These are phyloP conservation scores for Chaunax sp. DNA, from an alignment of 2,797 vertebrate genomes.

Conservation along the genomic window DNA sequence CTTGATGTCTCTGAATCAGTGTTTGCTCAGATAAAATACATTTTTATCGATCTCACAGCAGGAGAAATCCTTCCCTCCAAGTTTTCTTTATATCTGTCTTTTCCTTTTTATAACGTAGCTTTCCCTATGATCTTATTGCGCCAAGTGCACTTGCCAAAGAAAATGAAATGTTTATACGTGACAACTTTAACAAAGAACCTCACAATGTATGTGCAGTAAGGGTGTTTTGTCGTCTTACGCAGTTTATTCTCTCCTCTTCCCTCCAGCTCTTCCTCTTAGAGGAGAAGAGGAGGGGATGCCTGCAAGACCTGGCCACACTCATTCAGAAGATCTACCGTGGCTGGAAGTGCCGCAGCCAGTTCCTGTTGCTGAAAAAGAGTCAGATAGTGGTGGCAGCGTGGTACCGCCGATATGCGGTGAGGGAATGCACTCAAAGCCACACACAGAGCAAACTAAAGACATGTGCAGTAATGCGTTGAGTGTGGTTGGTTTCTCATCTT, in stretches of 20 bases:
- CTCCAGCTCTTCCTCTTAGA: constrained; percentile 94
- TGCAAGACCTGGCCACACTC: constrained; percentile 93
- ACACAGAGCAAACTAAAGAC: background rate
- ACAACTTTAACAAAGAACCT: no score
- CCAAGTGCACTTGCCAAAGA: background rate
- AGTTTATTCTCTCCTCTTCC: background rate
- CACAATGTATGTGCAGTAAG: background rate
- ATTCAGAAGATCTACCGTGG: constrained; percentile 98
- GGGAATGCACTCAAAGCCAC: background rate
- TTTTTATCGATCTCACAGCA: constrained; percentile 9
- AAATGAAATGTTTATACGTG: background rate
- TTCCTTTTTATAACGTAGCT: background rate
- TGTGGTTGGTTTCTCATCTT: constrained; percentile 27
- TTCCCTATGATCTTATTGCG: background rate
- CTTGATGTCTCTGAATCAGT: constrained; percentile 20
- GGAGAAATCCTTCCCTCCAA: background rate
- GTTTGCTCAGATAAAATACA: constrained; percentile 18
- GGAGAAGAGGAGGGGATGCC: constrained; percentile 90
- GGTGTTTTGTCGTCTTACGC: background rate
- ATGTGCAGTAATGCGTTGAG: background rate
- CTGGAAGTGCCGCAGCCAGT: constrained; percentile 92
- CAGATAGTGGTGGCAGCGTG: constrained; percentile 94
- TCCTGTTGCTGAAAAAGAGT: constrained; percentile 93
- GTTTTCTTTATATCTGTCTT: background rate
- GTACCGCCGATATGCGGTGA: constrained; percentile 91